Base-by-base conservation (phyloP, 1,140 invertebrate genomes). In the roundworm (Caenorhabditis elegans) region DNA sequence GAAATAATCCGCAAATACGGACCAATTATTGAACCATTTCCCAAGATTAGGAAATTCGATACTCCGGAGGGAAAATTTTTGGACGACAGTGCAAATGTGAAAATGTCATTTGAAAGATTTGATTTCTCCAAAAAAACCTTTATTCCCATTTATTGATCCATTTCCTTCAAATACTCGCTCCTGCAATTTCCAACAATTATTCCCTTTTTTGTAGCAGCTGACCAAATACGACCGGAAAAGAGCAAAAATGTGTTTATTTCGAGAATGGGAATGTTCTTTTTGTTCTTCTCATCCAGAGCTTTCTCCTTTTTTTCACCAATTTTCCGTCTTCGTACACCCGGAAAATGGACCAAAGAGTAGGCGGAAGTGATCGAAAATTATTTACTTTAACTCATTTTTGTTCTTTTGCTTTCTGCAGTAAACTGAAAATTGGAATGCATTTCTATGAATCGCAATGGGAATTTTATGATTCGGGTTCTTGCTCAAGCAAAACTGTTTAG, bases 301-400 rank as follows among this genome's bases (percentile, higher is more conserved):
- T 34, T 39, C 60, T 39, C 60, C 13, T 17, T 15, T 60, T 15
- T 17, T 34, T 28, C 22, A 24, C 60, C 31, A 70, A 39, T 70
- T 70, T 70, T 70, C 60, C 60, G 60, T 70, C 31, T 39, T 70
- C n/a, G 60, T 70, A 39, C 34, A 70, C 34, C 60, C 60, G 13
- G n/a, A 70, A 70, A 60, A 70, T 13, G 60, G 31, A 39, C 60
- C 60, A 70, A 70, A 70, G 60, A 70, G 34, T 70, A 70, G 60
- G 60, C 60, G 60, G 60, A 70, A 70, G 60, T 70, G 60, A 70
- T 70, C 60, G 60, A 39, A 70, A 70, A 70, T 70, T 70, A 70
- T 34, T 39, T 70, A 1, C 51, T 8, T 17, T 26, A 43, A 43
- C 15, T 43, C 39, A 43, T 43, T 43, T 43, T 43, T 43, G 39